Base-by-base conservation (phyloP, 2,113 vertebrate species). In the Apteryx mantelli region DNA sequence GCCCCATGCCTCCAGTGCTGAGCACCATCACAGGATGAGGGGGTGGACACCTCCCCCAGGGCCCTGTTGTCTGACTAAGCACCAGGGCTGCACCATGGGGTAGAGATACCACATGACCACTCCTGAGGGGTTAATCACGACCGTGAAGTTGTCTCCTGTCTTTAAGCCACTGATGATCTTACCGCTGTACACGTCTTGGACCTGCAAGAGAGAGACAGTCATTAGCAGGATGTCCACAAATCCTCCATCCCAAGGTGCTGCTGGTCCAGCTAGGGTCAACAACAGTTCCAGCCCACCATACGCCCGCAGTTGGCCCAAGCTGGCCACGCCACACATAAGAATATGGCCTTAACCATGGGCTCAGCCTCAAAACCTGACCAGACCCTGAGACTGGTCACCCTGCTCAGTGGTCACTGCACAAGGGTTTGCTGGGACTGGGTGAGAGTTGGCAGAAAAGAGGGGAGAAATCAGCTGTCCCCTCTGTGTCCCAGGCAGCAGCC, bases 101-200 rank as follows among this genome's bases (percentile, higher is more conserved):
- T 91, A 96, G 79, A 99, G 85, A 28, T 99, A 99, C 99, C 99
- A 99, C 99, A 99, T 99, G 92, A 99, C 99, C 80, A 99, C 99
- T 8, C 99, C 99, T 0, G 98, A 98, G 28, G 99, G 99, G 96
- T 99, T 99, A 92, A 99, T 96, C 4, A 98, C 81, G 24, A 99
- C 98, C 0, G 98, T 98, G 80, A 99, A 99, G 76, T 89, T 97
- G 64, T 98, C 97, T 60, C 95, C 94, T 9, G 97, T 93, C 55
- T 95, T 99, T 79, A 99, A 96, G 13, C 55, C 38, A 1, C 94
- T 75, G 20, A 97, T 86, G 40, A 92, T 36, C 56, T 97, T 94
- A 18, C 96, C 97, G 0, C 95, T 96, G 65, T 98, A 99, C 74
- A 99, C 98, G 0, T 99, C 97, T 87, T 97, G 95, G 25, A 97